Conservation (phyloP, 92 coral and sea anemone genomes). For the Ricordea florida region DNA sequence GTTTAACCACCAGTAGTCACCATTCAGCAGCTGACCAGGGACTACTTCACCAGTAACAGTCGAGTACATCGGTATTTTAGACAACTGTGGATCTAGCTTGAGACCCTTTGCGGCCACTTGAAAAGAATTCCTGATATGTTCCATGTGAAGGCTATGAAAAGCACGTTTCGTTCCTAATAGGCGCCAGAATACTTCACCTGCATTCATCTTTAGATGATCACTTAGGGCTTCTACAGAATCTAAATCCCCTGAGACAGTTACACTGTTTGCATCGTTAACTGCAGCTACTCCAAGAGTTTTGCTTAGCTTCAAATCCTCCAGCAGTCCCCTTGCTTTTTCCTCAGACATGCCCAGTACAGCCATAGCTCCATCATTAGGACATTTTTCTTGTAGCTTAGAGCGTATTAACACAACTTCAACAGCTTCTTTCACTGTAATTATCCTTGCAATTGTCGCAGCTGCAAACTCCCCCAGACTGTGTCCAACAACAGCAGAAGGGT, state of each 20-base stretch:
- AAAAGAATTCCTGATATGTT: constrained; percentile 40
- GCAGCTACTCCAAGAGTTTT: constrained; percentile 58
- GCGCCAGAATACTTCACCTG: constrained; percentile 51
- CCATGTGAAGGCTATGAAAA: constrained; percentile 72
- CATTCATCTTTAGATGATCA: constrained; percentile 14
- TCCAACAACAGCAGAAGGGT: constrained; percentile 86
- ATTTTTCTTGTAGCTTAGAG: constrained; percentile 64
- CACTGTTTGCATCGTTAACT: constrained; percentile 65
- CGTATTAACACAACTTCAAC: constrained; percentile 56
- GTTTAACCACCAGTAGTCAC: constrained; percentile 70
- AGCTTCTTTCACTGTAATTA: constrained; percentile 53
- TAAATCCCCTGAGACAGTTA: constrained; percentile 75
- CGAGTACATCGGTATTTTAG: constrained; percentile 44
- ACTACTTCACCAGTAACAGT: constrained; percentile 54
- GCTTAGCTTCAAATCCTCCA: too few species aligned
- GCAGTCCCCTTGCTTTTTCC: too few species aligned
- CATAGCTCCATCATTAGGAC: too few species aligned
- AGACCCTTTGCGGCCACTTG: neutral
- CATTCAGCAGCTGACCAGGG: constrained; percentile 16
- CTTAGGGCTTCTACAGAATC: constrained; percentile 51
- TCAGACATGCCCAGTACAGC: too few species aligned
- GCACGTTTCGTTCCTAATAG: constrained; percentile 66
- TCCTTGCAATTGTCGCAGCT: constrained; percentile 67
- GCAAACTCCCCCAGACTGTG: constrained; percentile 99
- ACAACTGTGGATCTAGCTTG: constrained; percentile 6